Base-by-base conservation (phyloP, 2,797 vertebrate genomes). In the Fistularia commersonii region DNA sequence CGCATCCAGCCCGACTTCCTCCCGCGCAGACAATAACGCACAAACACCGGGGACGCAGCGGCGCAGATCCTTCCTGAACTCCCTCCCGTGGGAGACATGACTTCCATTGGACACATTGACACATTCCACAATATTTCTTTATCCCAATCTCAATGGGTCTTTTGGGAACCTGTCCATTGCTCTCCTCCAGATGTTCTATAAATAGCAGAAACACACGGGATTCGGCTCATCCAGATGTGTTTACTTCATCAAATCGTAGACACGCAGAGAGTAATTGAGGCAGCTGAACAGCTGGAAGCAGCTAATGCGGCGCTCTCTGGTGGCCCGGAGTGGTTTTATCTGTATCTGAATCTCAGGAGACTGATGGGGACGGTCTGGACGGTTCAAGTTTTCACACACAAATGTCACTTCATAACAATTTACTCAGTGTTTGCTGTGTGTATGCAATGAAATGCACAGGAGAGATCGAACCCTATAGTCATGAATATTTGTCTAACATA, bases 111-210 rank as follows among this genome's bases (percentile, higher is more conserved):
- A 57, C 45, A 48, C 48, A n/a, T 78, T 14, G 53, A 55, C 57
- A 79, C 76, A 78, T 60, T 74, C 51, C 33, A 44, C 35, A 41
- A 44, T 39, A 55, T 64, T 71, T 66, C 52, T 45, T 45, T 56
- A 72, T 77, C 58, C 43, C 64, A 59, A 53, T 50, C 38, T 49
- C 45, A 43, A 6, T 61, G 13, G 51, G 50, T 72, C 77, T 47
- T 6, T 1, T 32, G 76, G 68, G 69, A 59, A 15, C 6, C 7
- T 8, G 44, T 53, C 41, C 15, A 14, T 45, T 43, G 45, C 6
- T 32, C 55, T 43, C 52, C n/a, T 78, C 64, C 77, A 85, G 79
- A 67, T 84, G 81, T 78, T 69, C 52, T 41, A 55, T 52, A 42
- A 64, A 69, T 50, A 70, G 58, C 51, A 43, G 64, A 76, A 76